These are phyloP conservation scores for Pterobdella sp. DNA, from an alignment of 2,888 invertebrate genomes.

Conservation along the genomic window DNA sequence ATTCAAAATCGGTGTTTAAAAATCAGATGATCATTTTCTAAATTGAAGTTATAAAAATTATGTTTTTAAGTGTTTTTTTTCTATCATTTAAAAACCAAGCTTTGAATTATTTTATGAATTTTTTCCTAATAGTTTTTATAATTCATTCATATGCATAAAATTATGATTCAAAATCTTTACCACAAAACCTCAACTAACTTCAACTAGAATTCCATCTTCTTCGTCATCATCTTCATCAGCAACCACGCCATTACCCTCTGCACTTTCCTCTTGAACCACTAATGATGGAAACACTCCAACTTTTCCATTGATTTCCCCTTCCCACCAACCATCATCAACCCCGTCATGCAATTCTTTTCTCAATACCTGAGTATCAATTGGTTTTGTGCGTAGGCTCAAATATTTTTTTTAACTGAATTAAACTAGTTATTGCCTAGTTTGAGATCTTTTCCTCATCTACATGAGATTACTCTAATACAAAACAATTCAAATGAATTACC, in stretches of 20 bases:
- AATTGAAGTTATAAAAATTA: too few species aligned
- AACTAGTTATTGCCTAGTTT: too few species aligned
- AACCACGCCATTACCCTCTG: constrained; percentile 59
- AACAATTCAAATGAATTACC: too few species aligned
- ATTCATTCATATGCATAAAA: too few species aligned
- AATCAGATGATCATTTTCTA: not conserved
- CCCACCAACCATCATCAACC: constrained; percentile 91
- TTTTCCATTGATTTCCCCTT: constrained; percentile 66
- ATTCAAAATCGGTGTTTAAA: not conserved
- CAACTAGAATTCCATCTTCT: constrained; percentile 26
- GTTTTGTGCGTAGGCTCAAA: too few species aligned
- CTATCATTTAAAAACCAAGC: not conserved
- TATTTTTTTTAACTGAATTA: too few species aligned
- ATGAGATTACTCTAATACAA: too few species aligned
- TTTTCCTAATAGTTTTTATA: too few species aligned
- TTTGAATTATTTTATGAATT: not conserved
- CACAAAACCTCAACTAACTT: not conserved
- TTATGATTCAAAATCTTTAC: not conserved
- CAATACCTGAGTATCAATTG: constrained; percentile 44
- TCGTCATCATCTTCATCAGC: constrained; percentile 89
- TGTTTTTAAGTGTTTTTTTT: too few species aligned
- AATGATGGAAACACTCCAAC: constrained; percentile 75
- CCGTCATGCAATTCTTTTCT: constrained; percentile 55
- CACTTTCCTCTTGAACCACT: constrained; percentile 69
- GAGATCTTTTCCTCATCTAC: too few species aligned